Base-by-base conservation (phyloP, 2,797 vertebrate species). In the Crypturellus tataupa region DNA sequence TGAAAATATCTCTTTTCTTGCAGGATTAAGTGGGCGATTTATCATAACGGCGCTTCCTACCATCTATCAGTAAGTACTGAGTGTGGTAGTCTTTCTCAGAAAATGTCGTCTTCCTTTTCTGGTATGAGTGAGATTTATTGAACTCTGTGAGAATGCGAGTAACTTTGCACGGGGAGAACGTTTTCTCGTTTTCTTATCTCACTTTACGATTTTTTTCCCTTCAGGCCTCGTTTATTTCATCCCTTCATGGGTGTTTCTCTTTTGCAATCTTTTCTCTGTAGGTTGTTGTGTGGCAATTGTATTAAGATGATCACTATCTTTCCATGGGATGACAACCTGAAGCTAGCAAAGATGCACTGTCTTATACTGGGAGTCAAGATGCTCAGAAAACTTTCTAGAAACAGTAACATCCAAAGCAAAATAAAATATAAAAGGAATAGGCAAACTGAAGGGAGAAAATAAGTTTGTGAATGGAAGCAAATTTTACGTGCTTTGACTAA, bases 1-100 rank as follows among this genome's bases (percentile, higher is more conserved):
- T 88, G 58, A 67, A 73, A 83, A 58, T 12, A 6, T 12, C 46
- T 87, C 2, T 90, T 67, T 88, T 89, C 83, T 94, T 97, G 4
- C 95, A 99, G 99, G 99, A 86, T 94, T 99, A 91, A 99, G 99
- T 37, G 99, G 99, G 9, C 97, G 99, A 76, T 99, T 99, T 97
- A 97, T 99, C 97, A 99, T 99, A 95, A 99, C 99, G 31, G 99
- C 99, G 21, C 98, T 99, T 96, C 99, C 99, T 55, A 99, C 99
- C 27, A 99, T 99, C 91, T 99, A 99, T 93, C 99, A 99, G 99
- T 99, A 97, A 99, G 99, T 99, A 91, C 62, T 29, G 29, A 79
- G 18, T 1, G 5, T 70, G 31, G 16, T 15, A 29, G 23, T 0
- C 1, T 12, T n/a, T 76, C 55, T n/a, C 15, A 40, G 10, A 6